Percentiles rank a stretch among this genome's conserved stretches.
Evolutionary conservation across 2,888 invertebrate species (phyloP).

Genomic region (Tipula lateralis): DNA sequence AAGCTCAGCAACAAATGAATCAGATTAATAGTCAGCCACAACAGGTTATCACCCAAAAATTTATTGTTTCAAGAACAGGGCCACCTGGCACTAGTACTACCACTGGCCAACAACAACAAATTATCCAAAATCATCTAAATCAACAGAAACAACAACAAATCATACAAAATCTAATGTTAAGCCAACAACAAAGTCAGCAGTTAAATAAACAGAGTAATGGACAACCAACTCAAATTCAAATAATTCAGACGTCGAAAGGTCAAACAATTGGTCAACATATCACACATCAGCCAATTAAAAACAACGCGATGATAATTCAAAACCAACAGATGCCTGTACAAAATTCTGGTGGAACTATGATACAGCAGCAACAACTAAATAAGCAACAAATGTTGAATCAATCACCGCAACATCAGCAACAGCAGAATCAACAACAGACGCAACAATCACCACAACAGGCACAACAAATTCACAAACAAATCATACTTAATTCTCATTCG

Average conservation of each 20-base stretch:
- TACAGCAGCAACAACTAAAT: slow-evolving; percentile 26
- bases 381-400: background rate
- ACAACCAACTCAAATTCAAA: slow-evolving; percentile 36
- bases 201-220: slow-evolving; percentile 35
- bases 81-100: slow-evolving; percentile 40
- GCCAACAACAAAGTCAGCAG: slow-evolving; percentile 36
- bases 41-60: slow-evolving; percentile 49
- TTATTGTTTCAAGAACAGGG: slow-evolving; percentile 37
- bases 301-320: slow-evolving; percentile 31
- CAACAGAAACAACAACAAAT: slow-evolving; percentile 38
- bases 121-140: slow-evolving; percentile 40
- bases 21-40: slow-evolving; percentile 43
- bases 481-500: background rate
- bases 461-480: background rate
- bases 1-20: slow-evolving; percentile 40
- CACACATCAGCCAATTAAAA: slow-evolving; percentile 38
- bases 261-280: slow-evolving; percentile 39
- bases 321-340: slow-evolving; percentile 31
- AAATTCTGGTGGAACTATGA: background rate
- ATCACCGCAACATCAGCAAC: slow-evolving; percentile 40
- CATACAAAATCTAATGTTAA: slow-evolving; percentile 36
- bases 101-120: slow-evolving; percentile 40
- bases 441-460: background rate
- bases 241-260: slow-evolving; percentile 38
- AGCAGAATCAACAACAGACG: slow-evolving; percentile 38